Conservation (phyloP, 2,113 vertebrate genomes). For the Crocuta crocuta region DNA sequence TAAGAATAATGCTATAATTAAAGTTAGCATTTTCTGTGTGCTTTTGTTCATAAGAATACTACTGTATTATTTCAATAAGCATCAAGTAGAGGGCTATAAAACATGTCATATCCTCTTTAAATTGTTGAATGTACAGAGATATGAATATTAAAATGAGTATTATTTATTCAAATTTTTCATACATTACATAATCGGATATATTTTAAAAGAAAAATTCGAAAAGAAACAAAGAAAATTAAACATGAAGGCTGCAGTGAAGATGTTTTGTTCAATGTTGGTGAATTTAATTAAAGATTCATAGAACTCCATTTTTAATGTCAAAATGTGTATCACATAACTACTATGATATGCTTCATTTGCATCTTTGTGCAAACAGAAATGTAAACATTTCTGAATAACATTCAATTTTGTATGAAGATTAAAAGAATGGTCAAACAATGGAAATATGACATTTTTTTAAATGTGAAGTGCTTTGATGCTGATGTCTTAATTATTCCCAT, state of each 20-base stretch:
- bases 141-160: not conserved
- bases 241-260: not conserved
- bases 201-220: not conserved
- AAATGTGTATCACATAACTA: not conserved
- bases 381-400: not conserved
- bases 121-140: not conserved
- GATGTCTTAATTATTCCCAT: not conserved
- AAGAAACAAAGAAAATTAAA: not conserved
- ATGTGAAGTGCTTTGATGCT: not conserved
- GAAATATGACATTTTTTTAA: not conserved
- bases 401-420: not conserved
- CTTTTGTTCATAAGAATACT: slow-evolving; percentile 2
- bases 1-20: not conserved
- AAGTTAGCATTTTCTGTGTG: not conserved
- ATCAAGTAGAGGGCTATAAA: not conserved
- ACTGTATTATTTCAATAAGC: not conserved
- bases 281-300: slow-evolving; percentile 7
- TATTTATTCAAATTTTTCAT: not conserved
- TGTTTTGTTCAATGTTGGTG: not conserved
- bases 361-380: not conserved
- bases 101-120: not conserved
- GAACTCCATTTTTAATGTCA: not conserved
- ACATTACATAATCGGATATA: not conserved
- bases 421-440: not conserved
- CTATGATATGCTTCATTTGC: not conserved